phyloP scores from a whole-genome alignment of 1,140 invertebrate genomes.

The Palaemon carinicauda region DNA sequence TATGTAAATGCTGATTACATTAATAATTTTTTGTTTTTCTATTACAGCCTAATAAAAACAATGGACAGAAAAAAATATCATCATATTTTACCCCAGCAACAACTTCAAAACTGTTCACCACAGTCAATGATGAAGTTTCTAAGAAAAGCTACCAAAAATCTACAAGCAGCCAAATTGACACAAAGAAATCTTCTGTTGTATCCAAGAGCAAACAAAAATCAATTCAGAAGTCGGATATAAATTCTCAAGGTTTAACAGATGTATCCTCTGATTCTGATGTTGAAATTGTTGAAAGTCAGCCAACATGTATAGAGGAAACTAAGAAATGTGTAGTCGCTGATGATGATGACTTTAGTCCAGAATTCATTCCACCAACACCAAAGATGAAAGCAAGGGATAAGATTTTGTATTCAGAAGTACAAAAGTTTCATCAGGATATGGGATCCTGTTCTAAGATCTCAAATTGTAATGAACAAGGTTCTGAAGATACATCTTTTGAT shows the following conservation, averaged over 20 bases:
- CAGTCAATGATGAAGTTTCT: neutral
- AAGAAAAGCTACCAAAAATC: neutral
- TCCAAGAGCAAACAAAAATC: neutral
- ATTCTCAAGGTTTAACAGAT: neutral
- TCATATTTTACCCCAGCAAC: neutral
- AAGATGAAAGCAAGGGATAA: too few species aligned
- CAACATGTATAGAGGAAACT: neutral
- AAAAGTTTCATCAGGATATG: too few species aligned
- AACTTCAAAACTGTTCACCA: neutral
- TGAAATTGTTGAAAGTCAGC: neutral
- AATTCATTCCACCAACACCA: neutral
- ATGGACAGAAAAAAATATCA: slow-evolving; percentile 13
- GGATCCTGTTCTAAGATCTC: too few species aligned
- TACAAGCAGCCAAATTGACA: too few species aligned
- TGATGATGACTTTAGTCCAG: neutral
- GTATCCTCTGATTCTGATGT: neutral
- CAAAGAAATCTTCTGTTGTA: neutral
- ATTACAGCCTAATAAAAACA: neutral
- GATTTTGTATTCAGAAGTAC: too few species aligned
- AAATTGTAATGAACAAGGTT: too few species aligned
- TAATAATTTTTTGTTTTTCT: neutral
- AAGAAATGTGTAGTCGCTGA: neutral
- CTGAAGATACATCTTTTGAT: too few species aligned
- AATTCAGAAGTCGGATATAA: neutral
- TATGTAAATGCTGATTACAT: too few species aligned